A percentile compares a stretch with the other conserved stretches of the same genome.
Conservation (phyloP, 2,888 invertebrate species). For the Campoplex capitator region DNA sequence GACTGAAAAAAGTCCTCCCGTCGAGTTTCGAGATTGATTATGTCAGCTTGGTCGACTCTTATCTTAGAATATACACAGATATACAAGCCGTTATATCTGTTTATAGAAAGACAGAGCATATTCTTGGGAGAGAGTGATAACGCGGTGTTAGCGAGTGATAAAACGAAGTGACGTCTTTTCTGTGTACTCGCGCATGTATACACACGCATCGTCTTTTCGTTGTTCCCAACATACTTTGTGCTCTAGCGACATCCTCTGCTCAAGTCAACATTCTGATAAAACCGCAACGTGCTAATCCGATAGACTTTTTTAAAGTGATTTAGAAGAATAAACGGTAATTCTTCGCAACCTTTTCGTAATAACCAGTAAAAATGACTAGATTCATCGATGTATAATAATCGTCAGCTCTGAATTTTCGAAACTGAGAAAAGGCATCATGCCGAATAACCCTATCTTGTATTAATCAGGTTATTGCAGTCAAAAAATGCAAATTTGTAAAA, state of each 20-base stretch:
- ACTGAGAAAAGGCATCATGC: too few species aligned
- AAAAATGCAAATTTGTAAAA: too few species aligned
- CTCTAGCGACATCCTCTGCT: background rate
- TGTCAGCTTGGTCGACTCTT: slow-evolving; percentile 67
- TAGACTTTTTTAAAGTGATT: background rate
- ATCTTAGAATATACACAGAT: slow-evolving; percentile 47
- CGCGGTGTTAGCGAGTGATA: slow-evolving; percentile 64
- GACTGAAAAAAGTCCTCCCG: slow-evolving; percentile 52
- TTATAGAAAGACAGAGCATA: slow-evolving; percentile 38
- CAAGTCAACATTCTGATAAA: slow-evolving; percentile 31
- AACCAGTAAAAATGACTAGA: background rate
- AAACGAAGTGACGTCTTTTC: slow-evolving; percentile 64
- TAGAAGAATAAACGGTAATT: background rate
- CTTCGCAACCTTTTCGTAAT: background rate
- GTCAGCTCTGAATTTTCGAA: too few species aligned
- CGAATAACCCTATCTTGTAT: too few species aligned
- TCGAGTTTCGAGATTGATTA: slow-evolving; percentile 68
- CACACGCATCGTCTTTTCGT: slow-evolving; percentile 14
- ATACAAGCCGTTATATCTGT: background rate
- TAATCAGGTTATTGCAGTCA: too few species aligned
- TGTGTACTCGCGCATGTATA: slow-evolving; percentile 31
- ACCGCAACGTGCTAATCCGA: background rate
- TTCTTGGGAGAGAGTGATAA: slow-evolving; percentile 61
- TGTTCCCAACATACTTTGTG: background rate
- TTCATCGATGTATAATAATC: background rate